A percentile compares a stretch with the other conserved stretches of the same genome.
Evolutionary conservation across 2,888 invertebrate genomes (phyloP).

Genomic region (Synanthedon andrenaeformis): DNA sequence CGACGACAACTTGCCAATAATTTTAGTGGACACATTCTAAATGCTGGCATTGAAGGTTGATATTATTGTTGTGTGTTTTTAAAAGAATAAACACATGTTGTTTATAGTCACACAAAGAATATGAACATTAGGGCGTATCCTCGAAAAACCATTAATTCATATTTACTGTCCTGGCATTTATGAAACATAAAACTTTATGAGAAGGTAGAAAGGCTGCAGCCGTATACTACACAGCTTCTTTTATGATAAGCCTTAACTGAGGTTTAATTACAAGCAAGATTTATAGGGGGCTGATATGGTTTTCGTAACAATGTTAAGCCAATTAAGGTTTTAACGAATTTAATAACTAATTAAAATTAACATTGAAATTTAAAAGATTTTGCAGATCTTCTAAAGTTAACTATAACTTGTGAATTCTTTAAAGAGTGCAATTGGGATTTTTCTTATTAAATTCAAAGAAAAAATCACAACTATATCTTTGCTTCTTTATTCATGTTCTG

Average conservation of each 20-base stretch:
- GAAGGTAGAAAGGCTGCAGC: conserved; percentile 47
- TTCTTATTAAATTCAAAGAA: too few species aligned
- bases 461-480: too few species aligned
- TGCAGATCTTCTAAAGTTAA: too few species aligned
- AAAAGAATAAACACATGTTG: conserved; percentile 27
- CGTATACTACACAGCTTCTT: conserved; percentile 35
- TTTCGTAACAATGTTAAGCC: conserved; percentile 7
- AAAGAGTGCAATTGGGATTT: too few species aligned
- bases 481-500: too few species aligned
- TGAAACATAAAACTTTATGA: conserved; percentile 65
- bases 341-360: too few species aligned
- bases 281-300: conserved; percentile 17
- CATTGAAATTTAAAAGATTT: too few species aligned
- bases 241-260: conserved; percentile 53
- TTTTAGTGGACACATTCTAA: too few species aligned
- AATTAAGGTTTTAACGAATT: conserved; percentile 22
- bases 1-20: too few species aligned
- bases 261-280: conserved; percentile 47
- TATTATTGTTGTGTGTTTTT: conserved; percentile 21
- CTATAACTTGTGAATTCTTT: too few species aligned
- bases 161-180: conserved; percentile 60
- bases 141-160: conserved; percentile 58
- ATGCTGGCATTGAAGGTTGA: not conserved
- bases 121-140: conserved; percentile 39
- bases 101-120: conserved; percentile 31